Base-by-base conservation (phyloP, 2,888 invertebrate species). In the Habrosyne pyritoides region DNA sequence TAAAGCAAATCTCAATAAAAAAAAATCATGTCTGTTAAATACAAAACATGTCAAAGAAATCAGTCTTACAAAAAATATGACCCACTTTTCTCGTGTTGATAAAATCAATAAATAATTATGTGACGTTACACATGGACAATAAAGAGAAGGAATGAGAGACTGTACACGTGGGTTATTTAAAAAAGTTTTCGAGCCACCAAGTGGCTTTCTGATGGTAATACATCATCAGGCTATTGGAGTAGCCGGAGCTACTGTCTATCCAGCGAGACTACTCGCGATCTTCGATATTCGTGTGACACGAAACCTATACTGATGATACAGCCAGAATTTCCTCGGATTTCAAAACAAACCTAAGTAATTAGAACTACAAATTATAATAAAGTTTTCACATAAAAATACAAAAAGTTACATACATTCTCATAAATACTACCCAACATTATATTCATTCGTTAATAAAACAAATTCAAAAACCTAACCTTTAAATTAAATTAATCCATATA, bases 401-500 rank as follows among this genome's bases (percentile, higher is more conserved):
- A 33, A 8, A 6, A 7, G n/a, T n/a, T n/a, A 4, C 12, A n/a
- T n/a, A 8, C 30, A 59, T 49, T 56, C 54, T 55, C 61, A 67
- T 65, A 67, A 66, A 66, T 63, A 73, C 55, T 63, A 67, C 62
- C 62, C 60, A 68, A 71, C 60, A 59, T 66, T 59, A 67, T 62
- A 62, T 59, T 63, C 66, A 63, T 65, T 63, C 58, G 60, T 64
- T 61, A 21, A 52, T 50, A 73, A 77, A 78, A 75, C 66, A 67
- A 68, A 52, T 71, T 62, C 61, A 69, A 79, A 75, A 78, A 69
- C 53, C 59, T 65, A 71, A 68, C 61, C 67, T 64, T 71, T 66
- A 66, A 67, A 18, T 71, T 70, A 75, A 59, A 69, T 56, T 57
- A 66, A 58, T 53, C 60, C 58, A 59, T 67, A 67, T 30, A 14